A percentile compares a stretch with the other conserved stretches of the same genome.
Evolutionary conservation across 2,113 vertebrate genomes (phyloP).

Genomic region (Psittacara wagleri): DNA sequence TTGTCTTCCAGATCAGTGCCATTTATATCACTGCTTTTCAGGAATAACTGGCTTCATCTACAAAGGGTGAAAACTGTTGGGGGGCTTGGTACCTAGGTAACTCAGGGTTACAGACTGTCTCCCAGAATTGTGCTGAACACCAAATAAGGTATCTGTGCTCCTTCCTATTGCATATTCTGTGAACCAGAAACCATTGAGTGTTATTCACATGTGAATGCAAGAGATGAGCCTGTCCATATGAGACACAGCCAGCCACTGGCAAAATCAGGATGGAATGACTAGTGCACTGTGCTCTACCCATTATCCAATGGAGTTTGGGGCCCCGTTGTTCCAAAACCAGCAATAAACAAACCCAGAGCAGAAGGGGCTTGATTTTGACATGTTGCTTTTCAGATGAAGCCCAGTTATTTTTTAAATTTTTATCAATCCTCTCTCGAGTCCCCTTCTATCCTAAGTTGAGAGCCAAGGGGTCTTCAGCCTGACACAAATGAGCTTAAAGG

Average conservation of each 20-base stretch:
- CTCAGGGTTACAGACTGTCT: not conserved
- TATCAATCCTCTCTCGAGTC: not conserved
- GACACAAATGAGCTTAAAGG: not conserved
- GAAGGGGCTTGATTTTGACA: constrained; percentile 46
- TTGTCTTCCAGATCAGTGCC: not conserved
- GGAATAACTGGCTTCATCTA: not conserved
- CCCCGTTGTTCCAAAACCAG: constrained; percentile 74
- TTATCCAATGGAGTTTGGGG: constrained; percentile 75
- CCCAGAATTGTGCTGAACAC: not conserved
- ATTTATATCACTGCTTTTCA: not conserved
- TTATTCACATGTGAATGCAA: not conserved
- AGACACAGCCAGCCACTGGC: not conserved
- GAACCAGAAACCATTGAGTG: not conserved
- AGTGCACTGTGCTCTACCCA: constrained; percentile 32
- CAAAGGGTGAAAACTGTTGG: not conserved
- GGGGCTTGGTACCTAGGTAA: not conserved
- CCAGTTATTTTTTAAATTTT: not conserved
- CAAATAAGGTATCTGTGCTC: not conserved
- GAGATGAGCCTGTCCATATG: not conserved
- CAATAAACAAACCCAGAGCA: constrained; percentile 73
- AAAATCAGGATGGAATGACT: not conserved
- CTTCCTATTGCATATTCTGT: accelerated
- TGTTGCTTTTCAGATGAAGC: not conserved
- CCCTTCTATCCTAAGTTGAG: not conserved
- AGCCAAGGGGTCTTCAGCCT: not conserved